Evolutionary conservation across 2,888 invertebrate species (phyloP), one percentile per base, ranked within the genome.

Genomic region (Amphipoea oculea): DNA sequence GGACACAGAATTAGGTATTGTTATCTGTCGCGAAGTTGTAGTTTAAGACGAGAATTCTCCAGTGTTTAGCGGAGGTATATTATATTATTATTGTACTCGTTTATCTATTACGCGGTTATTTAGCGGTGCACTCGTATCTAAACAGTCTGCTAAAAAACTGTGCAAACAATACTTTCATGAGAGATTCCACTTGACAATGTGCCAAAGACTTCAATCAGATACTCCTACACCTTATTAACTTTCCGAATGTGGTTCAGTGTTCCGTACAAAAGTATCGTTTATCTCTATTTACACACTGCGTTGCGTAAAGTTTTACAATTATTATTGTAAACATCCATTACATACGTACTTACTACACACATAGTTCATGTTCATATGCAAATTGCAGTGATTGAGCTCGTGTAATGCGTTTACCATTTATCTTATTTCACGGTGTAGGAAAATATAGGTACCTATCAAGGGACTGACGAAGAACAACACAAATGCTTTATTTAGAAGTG

Each of bases 311-410:
- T 66, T 74, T 78, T 70, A 78, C 74, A 73, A 82, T 81, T n/a
- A n/a, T n/a, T n/a, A n/a, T n/a, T 48, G 78, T 86, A 83, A 81
- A 85, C 76, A 81, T 73, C 51, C 45, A 73, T 65, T 72, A 83
- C 70, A 67, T 40, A 74, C 42, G 67, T 67, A 77, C 81, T 77
- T 65, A 65, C 40, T 65, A 80, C 73, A 79, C 80, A 80, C 74
- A 84, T 83, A 84, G 29, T 29, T 29, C 29, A 83, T 74, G 78
- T 85, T 29, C 29, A 29, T 85, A 89, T 86, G 83, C 78, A 88
- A 86, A 86, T 86, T 79, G 68, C 78, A 71, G 70, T 73, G 73
- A 76, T 73, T 65, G 71, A 72, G 40, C n/a, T 54, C 29, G 36
- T 63, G 62, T 40, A 76, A 11, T 66, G 36, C 42, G 23, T 57